Conservation (phyloP, 2,888 invertebrate species). For the Caenorhabditis sinica region DNA sequence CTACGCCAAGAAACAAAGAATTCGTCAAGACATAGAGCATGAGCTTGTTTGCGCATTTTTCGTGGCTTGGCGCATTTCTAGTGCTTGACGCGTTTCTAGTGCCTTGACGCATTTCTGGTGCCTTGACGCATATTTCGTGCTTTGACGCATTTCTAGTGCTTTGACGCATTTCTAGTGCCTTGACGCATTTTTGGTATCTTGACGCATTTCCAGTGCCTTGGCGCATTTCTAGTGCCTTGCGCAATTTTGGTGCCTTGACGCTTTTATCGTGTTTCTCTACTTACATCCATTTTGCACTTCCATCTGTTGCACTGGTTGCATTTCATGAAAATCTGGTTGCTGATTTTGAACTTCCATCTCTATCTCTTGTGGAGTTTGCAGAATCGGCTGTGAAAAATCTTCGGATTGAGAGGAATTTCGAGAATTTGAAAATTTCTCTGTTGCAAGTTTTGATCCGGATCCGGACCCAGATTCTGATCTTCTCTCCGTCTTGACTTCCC, state of each 20-base stretch:
- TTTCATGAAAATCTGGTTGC: neutral
- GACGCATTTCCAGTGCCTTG: neutral
- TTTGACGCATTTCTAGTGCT: neutral
- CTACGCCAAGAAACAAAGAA: neutral
- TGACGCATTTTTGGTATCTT: neutral
- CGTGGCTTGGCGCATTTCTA: neutral
- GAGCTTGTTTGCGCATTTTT: too few relatives aligned
- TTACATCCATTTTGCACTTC: too few relatives aligned
- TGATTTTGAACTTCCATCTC: neutral
- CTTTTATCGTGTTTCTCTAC: neutral
- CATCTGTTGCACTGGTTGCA: neutral
- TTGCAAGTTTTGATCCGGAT: too few relatives aligned
- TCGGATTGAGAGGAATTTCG: constrained; percentile 32
- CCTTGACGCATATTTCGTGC: neutral
- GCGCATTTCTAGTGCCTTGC: constrained; percentile 7
- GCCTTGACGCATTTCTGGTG: neutral
- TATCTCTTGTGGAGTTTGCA: neutral
- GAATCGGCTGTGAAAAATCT: neutral
- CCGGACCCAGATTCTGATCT: neutral
- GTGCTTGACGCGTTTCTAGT: neutral
- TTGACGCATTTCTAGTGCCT: constrained; percentile 13
- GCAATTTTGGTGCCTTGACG: neutral
- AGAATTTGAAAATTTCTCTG: neutral
- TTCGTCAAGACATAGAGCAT: neutral
- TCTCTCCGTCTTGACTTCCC: constrained; percentile 31